phyloP scores from a whole-genome alignment of 2,888 invertebrate genomes.

The Meloe dianella region DNA sequence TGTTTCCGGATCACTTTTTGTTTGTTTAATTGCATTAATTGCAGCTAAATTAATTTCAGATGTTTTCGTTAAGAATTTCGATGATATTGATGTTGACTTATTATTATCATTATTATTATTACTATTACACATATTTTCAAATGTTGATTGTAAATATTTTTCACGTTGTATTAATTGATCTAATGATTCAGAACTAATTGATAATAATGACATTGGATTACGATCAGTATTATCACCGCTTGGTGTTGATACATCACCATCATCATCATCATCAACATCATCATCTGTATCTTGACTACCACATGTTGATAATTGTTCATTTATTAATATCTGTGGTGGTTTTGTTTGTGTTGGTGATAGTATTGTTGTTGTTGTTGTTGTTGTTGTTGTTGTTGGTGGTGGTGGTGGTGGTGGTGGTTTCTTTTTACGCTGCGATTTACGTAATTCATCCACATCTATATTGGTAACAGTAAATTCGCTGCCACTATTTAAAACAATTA shows the following conservation, averaged over 20 bases:
- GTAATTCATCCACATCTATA: constrained; percentile 83
- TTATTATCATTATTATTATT: not conserved
- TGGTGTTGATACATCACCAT: constrained; percentile 80
- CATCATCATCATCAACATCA: constrained; percentile 74
- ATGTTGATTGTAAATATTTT: constrained; percentile 70
- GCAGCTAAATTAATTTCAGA: constrained; percentile 60
- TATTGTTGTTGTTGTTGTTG: not conserved
- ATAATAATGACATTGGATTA: constrained; percentile 73
- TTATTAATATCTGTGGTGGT: constrained; percentile 34
- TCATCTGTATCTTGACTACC: constrained; percentile 76
- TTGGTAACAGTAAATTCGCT: constrained; percentile 88
- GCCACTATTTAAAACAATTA: constrained; percentile 44
- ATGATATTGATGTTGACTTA: constrained; percentile 66
- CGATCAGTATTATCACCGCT: constrained; percentile 82
- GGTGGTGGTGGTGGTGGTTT: constrained; percentile 60
- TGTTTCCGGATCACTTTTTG: constrained; percentile 69
- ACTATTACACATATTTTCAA: constrained; percentile 69
- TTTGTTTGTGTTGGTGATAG: not conserved
- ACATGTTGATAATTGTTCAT: constrained; percentile 55
- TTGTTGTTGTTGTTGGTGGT: constrained; percentile 19
- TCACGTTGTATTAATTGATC: constrained; percentile 66
- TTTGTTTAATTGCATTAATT: constrained; percentile 64
- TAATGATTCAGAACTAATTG: constrained; percentile 75
- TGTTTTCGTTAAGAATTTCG: constrained; percentile 62
- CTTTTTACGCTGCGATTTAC: constrained; percentile 76